Base-by-base conservation (phyloP, 2,797 vertebrate genomes). In the Leptatherina wallacei region DNA sequence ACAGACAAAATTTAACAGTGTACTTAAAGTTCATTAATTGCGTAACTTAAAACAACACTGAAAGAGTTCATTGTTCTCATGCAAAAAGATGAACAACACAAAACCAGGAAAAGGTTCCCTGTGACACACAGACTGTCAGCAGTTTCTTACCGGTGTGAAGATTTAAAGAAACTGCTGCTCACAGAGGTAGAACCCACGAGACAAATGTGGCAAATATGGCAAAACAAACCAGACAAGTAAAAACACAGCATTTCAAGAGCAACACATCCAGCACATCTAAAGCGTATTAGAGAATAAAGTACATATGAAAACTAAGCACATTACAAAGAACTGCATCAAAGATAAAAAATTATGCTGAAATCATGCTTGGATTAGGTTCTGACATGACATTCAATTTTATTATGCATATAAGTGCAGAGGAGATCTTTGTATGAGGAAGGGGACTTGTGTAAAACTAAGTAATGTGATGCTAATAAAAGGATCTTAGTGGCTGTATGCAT, bases 81-180 rank as follows among this genome's bases (percentile, higher is more conserved):
- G 14, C 27, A 58, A 47, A 47, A 47, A 20, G 18, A n/a, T 9
- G 42, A 18, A 44, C 14, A 20, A 20, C 42, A 47, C 7, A 47
- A 47, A 47, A 47, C 42, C 42, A 20, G 7, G 20, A 20, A 47
- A 47, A 10, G 14, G 65, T 67, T 78, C 33, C 35, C 35, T 64
- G 59, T 22, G 5, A 81, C 57, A 82, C 35, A 3, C 27, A 72
- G 7, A 65, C 24, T 51, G 35, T 77, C 71, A 74, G 82, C 72
- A 71, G 67, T 82, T 78, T 91, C 94, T 95, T 94, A 95, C 94
- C 94, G 86, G 77, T 80, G 88, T 47, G 88, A 78, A 65, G 88
- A 42, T 94, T 95, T 95, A 88, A 93, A 79, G 89, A 94, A 93
- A 93, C 95, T 95, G 93, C 94, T 95, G 94, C 90, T 95, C 92